Evolutionary conservation across 2,888 invertebrate genomes (phyloP), one percentile per base, ranked within the genome.

Genomic region (Epinotia demarniana): DNA sequence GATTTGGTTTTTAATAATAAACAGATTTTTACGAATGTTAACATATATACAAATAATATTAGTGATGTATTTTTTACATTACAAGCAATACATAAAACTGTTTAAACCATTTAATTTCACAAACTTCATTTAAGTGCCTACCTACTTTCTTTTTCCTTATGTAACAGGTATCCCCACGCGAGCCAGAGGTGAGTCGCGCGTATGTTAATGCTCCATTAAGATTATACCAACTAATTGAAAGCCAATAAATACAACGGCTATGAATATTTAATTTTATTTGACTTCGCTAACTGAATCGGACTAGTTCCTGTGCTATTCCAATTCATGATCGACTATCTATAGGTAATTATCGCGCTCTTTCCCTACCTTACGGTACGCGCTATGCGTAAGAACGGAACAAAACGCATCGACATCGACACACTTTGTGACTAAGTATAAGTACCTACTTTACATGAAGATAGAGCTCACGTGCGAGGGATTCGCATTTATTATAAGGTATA

Each of bases 171-270:
- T 88, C 91, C 83, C 91, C 74, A 66, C 78, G 80, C 77, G 83
- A 81, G 85, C 57, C 84, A 84, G 86, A 87, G 88, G 87, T 87
- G 87, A 88, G 89, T 89, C 88, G 90, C 90, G 89, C 90, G 88
- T 93, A 92, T 92, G 92, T 91, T 93, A 94, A 93, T 93, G 91
- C 92, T 90, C 93, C 92, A 94, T 94, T 93, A 93, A 92, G 94
- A 94, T 94, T 93, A 94, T 90, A 92, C 94, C 93, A 93, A 94
- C 94, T 94, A 94, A 94, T 94, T 94, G 94, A 94, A 94, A 93
- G 93, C 92, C 94, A 94, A 93, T 94, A 94, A 94, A 94, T 94
- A 94, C 92, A 92, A 92, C 92, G 87, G 91, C 93, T 93, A 94
- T 94, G 94, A 94, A 93, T 94, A 92, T 92, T 92, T 92, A 92